These are phyloP conservation scores for Rhegmatorhina hoffmannsi DNA, from an alignment of 2,113 vertebrate species.

Conservation along the genomic window DNA sequence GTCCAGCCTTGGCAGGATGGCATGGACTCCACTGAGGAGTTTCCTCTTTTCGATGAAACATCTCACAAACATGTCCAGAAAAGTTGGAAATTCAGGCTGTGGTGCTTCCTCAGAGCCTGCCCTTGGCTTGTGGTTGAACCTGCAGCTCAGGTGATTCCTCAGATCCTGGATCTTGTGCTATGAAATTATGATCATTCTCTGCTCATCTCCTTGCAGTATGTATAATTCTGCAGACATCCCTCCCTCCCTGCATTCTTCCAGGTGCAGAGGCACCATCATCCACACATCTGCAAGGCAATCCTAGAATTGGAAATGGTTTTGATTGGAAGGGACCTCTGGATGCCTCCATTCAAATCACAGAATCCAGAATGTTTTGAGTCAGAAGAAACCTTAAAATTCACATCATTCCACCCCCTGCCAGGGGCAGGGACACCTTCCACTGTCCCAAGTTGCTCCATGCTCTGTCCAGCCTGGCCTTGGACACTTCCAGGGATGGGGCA, in stretches of 20 bases:
- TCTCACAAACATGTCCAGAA: not conserved
- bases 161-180: not conserved
- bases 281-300: not conserved
- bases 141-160: not conserved
- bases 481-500: not conserved
- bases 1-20: not conserved
- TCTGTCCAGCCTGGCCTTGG: fast-evolving
- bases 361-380: not conserved
- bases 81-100: not conserved
- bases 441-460: not conserved
- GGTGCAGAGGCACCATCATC: not conserved
- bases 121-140: not conserved
- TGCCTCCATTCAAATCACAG: not conserved
- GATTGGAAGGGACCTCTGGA: not conserved
- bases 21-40: not conserved
- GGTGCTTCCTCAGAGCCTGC: not conserved
- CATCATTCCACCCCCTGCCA: not conserved
- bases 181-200: not conserved
- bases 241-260: not conserved
- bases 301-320: not conserved
- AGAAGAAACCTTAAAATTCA: not conserved
- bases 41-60: not conserved
- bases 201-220: not conserved
- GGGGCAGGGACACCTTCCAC: not conserved
- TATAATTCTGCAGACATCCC: not conserved